Base-by-base conservation (phyloP, 2,113 vertebrate genomes). In the Calidris pugnax region DNA sequence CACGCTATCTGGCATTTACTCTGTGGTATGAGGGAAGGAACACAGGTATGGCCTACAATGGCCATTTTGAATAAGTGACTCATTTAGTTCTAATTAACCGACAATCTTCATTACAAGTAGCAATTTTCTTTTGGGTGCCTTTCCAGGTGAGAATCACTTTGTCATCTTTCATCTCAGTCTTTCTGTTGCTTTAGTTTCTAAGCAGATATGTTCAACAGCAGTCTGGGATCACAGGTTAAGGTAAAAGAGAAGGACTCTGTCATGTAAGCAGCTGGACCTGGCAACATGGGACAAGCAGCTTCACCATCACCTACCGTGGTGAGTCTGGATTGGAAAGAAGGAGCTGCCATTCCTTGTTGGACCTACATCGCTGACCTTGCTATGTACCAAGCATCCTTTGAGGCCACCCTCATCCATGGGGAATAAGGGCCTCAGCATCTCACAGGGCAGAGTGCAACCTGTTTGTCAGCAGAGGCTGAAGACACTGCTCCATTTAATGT, bases 71-170 rank as follows among this genome's bases (percentile, higher is more conserved):
- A 9, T 39, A 39, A 51, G 14, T 7, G 9, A 23, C 32, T 92
- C 7, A 39, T 35, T 69, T 33, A 53, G 18, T 35, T 81, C 72
- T 63, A 48, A 75, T 45, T 75, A 78, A 77, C 27, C 41, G 33
- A 33, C 33, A 60, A 39, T 33, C 64, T 75, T 71, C 35, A 78
- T 72, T 81, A 39, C 22, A 67, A 73, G 21, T 9, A 90, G 35
- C 27, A 66, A 11, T 72, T 93, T 51, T 74, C 72, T 67, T 94
- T 60, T 19, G 43, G 24, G 81, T 28, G 20, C 26, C 59, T 86
- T 94, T 71, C 21, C 51, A 79, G 22, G 19, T 55, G 53, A 88
- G 39, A 90, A 80, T 81, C 57, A 63, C 39, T 80, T 83, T 63
- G 14, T n/a, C 50, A 86, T 39, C 33, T 59, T 77, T 71, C 51